Conservation (phyloP, 1,140 invertebrate genomes). For the Diorhabda sublineata region DNA sequence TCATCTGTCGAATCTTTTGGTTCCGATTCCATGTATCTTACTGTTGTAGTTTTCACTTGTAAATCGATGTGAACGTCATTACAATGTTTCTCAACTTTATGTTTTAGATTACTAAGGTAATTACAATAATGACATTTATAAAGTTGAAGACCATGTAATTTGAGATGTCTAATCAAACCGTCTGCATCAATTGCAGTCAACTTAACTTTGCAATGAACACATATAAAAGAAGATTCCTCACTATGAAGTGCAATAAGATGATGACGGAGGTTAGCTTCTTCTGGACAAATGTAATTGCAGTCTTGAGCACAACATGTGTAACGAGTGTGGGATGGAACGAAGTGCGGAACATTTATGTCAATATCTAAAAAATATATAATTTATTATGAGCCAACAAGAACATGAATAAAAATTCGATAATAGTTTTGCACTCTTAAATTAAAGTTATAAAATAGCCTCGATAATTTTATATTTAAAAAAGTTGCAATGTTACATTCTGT, state of each 20-base stretch:
- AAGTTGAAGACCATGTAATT: constrained; percentile 67
- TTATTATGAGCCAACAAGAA: not conserved
- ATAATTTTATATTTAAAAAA: no score
- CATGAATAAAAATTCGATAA: not conserved
- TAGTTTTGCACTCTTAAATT: no score
- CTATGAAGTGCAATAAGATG: constrained; percentile 70
- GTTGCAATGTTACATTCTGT: no score
- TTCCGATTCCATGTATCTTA: constrained; percentile 48
- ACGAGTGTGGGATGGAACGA: constrained; percentile 60
- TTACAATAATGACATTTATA: constrained; percentile 66
- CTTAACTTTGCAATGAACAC: constrained; percentile 62
- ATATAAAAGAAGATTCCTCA: constrained; percentile 57
- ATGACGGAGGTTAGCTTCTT: constrained; percentile 65
- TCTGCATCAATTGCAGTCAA: constrained; percentile 33
- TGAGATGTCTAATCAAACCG: constrained; percentile 63
- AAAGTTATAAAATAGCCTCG: no score
- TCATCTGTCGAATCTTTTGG: constrained; percentile 30
- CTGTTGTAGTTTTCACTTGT: constrained; percentile 17
- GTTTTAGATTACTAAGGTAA: constrained; percentile 59
- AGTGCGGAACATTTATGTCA: constrained; percentile 52
- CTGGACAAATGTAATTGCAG: constrained; percentile 68
- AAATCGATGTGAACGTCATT: constrained; percentile 56
- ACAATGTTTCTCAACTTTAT: constrained; percentile 63
- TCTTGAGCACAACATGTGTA: constrained; percentile 65
- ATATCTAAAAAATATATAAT: constrained; percentile 25